These are phyloP conservation scores for Stenchaetothrips biformis DNA, from an alignment of 2,888 invertebrate species.

Conservation along the genomic window DNA sequence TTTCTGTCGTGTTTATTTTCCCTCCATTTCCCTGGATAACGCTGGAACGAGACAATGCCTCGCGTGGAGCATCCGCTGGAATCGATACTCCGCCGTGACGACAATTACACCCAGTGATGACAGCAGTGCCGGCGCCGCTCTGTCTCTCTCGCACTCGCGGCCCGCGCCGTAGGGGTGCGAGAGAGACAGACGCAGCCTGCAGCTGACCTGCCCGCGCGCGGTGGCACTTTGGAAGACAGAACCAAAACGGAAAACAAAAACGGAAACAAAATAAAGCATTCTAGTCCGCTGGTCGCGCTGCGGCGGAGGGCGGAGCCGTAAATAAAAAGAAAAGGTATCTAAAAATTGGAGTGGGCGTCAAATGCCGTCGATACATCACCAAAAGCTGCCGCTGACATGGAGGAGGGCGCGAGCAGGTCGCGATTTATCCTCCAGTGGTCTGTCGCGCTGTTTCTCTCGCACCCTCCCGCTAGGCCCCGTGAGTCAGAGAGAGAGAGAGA, in stretches of 20 bases:
- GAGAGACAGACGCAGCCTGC: no score
- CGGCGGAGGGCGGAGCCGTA: neutral
- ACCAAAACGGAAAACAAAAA: no score
- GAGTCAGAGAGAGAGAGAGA: neutral
- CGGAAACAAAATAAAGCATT: no score
- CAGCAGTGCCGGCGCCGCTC: no score
- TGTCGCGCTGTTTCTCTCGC: no score
- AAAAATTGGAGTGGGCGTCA: slow-evolving; percentile 17
- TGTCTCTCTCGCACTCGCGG: no score
- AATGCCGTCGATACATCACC: slow-evolving; percentile 20
- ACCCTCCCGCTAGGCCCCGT: neutral
- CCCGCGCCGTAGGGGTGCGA: no score
- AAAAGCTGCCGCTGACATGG: slow-evolving; percentile 6
- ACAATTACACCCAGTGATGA: no score
- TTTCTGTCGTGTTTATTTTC: no score
- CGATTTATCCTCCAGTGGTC: neutral
- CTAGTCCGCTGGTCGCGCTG: neutral
- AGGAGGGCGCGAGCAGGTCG: slow-evolving; percentile 16
- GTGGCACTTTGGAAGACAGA: no score
- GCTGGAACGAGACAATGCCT: neutral
- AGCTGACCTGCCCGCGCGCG: no score
- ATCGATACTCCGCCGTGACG: neutral
- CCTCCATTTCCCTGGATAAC: no score
- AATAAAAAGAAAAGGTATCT: neutral
- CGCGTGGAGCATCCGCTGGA: neutral